Percentiles rank a stretch among this genome's conserved stretches.
These are phyloP conservation scores for Solen grandis DNA, from an alignment of 1,140 invertebrate genomes.

Conservation along the genomic window DNA sequence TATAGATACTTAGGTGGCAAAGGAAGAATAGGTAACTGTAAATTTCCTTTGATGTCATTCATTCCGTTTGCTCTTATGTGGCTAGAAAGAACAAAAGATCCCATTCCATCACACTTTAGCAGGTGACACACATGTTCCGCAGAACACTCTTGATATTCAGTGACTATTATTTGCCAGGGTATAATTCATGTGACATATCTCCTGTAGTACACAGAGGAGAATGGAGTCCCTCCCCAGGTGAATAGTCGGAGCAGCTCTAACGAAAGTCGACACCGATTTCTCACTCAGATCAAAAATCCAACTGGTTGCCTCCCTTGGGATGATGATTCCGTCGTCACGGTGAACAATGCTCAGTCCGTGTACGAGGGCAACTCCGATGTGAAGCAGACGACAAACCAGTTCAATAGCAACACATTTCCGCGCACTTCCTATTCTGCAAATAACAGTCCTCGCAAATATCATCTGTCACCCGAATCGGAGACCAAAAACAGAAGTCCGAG, in stretches of 20 bases:
- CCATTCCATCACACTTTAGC: too few species aligned
- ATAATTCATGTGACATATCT: too few species aligned
- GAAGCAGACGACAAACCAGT: conserved; percentile 3
- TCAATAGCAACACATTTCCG: conserved; percentile 51
- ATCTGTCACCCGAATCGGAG: conserved; percentile 65
- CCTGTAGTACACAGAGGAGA: too few species aligned
- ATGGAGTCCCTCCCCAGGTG: neutral
- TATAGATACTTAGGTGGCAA: too few species aligned
- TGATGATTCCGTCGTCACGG: conserved; percentile 72
- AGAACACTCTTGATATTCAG: too few species aligned
- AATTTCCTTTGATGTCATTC: too few species aligned
- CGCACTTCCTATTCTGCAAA: conserved; percentile 55
- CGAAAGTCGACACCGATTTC: conserved; percentile 33
- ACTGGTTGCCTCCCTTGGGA: conserved; percentile 68
- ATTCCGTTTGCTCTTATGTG: too few species aligned
- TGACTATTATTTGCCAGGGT: too few species aligned
- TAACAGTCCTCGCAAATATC: conserved; percentile 61
- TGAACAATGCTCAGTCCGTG: conserved; percentile 52
- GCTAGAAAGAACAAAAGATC: too few species aligned
- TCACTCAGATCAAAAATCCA: conserved; percentile 39
- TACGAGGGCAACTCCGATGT: neutral
- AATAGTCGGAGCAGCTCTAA: conserved; percentile 9
- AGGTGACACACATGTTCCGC: too few species aligned
- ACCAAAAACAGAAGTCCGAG: conserved; percentile 67
- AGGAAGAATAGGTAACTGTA: too few species aligned